phyloP scores from a whole-genome alignment of 2,113 vertebrate genomes.

The Pachycephala philippinensis region DNA sequence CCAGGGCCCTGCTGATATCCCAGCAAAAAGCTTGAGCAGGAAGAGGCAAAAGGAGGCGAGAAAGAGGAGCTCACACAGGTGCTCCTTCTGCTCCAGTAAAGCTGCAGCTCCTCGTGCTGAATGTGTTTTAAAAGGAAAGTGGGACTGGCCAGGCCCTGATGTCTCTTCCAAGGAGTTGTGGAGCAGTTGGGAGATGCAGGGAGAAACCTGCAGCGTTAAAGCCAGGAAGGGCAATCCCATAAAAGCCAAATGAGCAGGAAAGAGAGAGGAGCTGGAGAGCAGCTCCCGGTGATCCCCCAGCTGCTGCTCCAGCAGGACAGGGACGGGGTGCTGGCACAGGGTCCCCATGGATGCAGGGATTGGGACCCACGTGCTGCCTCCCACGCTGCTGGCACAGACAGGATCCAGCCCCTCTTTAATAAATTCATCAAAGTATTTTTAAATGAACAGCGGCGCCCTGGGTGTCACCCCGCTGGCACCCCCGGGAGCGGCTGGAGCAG shows the following conservation, averaged over 20 bases:
- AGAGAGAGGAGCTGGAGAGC: rapidly evolving
- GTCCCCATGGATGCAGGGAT: not conserved
- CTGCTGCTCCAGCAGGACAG: not conserved
- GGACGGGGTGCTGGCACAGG: not conserved
- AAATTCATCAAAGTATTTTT: constrained; percentile 15
- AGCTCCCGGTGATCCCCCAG: not conserved
- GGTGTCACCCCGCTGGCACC: not conserved
- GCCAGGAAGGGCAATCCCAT: not conserved
- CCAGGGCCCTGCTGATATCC: not conserved
- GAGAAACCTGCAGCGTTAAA: not conserved
- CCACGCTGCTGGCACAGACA: not conserved
- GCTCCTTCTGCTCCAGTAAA: not conserved
- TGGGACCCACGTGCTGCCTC: not conserved
- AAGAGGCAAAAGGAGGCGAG: not conserved
- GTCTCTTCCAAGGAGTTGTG: not conserved
- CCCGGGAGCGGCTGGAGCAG: not conserved
- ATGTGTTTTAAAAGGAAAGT: not conserved
- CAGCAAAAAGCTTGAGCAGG: not conserved
- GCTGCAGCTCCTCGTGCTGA: not conserved
- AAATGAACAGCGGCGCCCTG: not conserved
- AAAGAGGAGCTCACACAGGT: not conserved
- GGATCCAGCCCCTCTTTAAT: not conserved
- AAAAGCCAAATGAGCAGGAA: not conserved
- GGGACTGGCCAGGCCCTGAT: not conserved
- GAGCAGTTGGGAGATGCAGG: not conserved